Percentiles rank a stretch among this genome's conserved stretches.
Conservation (phyloP, 2,797 vertebrate species). For the Sebastes jordani region DNA sequence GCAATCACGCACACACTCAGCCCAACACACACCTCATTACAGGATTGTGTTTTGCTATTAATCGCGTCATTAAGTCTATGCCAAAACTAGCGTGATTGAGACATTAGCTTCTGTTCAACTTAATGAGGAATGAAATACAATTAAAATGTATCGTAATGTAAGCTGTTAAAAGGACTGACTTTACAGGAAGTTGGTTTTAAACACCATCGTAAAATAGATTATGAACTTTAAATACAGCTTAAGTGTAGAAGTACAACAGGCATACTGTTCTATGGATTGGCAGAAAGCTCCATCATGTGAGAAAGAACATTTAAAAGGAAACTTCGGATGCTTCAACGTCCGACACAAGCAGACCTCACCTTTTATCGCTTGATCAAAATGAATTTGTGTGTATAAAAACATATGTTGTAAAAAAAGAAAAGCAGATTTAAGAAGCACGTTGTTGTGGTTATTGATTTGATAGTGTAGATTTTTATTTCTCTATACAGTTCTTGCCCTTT, state of each 20-base stretch:
- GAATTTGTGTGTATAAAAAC: too few relatives aligned
- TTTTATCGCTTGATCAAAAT: too few relatives aligned
- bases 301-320: conserved; percentile 7
- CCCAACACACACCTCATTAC: conserved; percentile 40
- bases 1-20: not conserved
- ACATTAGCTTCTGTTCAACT: conserved; percentile 41
- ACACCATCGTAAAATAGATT: not conserved
- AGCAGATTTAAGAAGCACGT: too few relatives aligned
- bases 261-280: not conserved
- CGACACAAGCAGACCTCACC: too few relatives aligned
- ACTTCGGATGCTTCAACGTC: not conserved
- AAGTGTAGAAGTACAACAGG: not conserved
- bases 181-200: conserved; percentile 1
- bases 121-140: conserved; percentile 50
- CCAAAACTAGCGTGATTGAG: conserved; percentile 51
- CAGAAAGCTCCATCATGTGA: not conserved
- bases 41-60: conserved; percentile 51
- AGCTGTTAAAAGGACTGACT: conserved; percentile 19
- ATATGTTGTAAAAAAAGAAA: too few relatives aligned
- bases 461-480: too few relatives aligned
- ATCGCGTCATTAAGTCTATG: conserved; percentile 56
- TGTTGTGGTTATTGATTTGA: too few relatives aligned
- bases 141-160: conserved; percentile 25
- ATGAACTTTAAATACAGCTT: conserved; percentile 35
- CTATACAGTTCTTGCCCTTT: too few relatives aligned